Evolutionary conservation across 2,113 vertebrate species (phyloP).

Genomic region (Poeciliopsis occidentalis): DNA sequence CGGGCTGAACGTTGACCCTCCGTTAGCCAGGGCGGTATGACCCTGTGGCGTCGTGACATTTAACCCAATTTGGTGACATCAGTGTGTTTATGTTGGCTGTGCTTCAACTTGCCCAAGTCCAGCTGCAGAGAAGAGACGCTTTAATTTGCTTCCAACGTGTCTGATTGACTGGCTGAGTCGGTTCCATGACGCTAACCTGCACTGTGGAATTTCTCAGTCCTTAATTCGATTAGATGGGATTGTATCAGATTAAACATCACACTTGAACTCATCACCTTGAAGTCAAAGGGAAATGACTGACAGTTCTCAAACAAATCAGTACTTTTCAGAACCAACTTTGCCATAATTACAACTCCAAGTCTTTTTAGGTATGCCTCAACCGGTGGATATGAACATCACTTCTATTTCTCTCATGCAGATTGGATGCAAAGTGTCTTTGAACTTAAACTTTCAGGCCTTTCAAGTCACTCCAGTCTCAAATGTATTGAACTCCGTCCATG

Average conservation of each 20-base stretch:
- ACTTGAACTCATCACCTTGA: too few relatives aligned
- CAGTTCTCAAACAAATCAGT: too few relatives aligned
- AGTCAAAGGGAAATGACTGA: too few relatives aligned
- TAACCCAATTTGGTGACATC: constrained; percentile 48
- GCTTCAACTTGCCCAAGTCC: background rate
- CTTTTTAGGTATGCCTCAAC: background rate
- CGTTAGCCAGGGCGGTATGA: constrained; percentile 33
- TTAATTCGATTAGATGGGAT: too few relatives aligned
- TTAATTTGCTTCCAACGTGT: background rate
- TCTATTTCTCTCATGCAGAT: background rate
- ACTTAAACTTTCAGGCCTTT: background rate
- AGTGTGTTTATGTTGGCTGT: constrained; percentile 26
- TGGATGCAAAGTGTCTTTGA: background rate
- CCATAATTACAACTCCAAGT: background rate
- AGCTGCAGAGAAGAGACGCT: background rate
- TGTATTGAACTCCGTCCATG: too few relatives aligned
- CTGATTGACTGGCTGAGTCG: background rate
- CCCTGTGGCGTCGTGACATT: constrained; percentile 11
- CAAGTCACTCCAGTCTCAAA: background rate
- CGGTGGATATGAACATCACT: background rate
- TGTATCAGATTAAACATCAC: too few relatives aligned
- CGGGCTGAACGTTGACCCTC: constrained; percentile 38
- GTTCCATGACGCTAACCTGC: background rate
- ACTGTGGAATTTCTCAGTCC: too few relatives aligned
- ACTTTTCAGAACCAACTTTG: background rate